These are phyloP conservation scores for Lepidonotus clava DNA, from an alignment of 2,888 invertebrate species.

Conservation along the genomic window DNA sequence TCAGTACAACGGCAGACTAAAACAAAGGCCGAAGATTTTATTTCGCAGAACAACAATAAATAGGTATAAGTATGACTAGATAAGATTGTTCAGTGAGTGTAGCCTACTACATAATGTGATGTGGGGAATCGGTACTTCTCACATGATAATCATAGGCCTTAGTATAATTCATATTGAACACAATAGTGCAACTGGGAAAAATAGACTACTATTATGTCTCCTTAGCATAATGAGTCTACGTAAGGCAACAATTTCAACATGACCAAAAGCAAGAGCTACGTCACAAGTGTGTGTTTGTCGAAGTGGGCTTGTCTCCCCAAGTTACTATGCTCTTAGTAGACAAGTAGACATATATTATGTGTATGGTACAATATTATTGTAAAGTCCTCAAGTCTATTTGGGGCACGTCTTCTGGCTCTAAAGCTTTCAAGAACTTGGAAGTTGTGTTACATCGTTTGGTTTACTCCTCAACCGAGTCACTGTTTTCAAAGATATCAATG, in stretches of 20 bases:
- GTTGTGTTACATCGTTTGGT: too few relatives aligned
- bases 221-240: conserved; percentile 26
- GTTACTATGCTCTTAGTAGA: too few relatives aligned
- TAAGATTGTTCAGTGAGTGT: conserved; percentile 42
- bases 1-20: not conserved
- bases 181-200: conserved; percentile 35
- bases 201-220: conserved; percentile 38
- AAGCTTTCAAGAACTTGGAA: not conserved
- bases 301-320: too few relatives aligned
- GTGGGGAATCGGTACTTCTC: not conserved
- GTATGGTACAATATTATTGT: not conserved
- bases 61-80: conserved; percentile 42
- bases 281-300: not conserved
- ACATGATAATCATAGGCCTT: not conserved
- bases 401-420: too few relatives aligned
- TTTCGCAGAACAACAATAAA: conserved; percentile 38
- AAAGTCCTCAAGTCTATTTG: not conserved
- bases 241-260: conserved; percentile 54
- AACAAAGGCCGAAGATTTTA: not conserved
- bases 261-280: conserved; percentile 41
- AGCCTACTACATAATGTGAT: too few relatives aligned
- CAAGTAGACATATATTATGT: too few relatives aligned
- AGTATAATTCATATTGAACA: conserved; percentile 40
- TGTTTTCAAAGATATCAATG: not conserved
- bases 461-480: too few relatives aligned